Evolutionary conservation across 2,797 vertebrate genomes (phyloP).

Genomic region (Octomys mimax): DNA sequence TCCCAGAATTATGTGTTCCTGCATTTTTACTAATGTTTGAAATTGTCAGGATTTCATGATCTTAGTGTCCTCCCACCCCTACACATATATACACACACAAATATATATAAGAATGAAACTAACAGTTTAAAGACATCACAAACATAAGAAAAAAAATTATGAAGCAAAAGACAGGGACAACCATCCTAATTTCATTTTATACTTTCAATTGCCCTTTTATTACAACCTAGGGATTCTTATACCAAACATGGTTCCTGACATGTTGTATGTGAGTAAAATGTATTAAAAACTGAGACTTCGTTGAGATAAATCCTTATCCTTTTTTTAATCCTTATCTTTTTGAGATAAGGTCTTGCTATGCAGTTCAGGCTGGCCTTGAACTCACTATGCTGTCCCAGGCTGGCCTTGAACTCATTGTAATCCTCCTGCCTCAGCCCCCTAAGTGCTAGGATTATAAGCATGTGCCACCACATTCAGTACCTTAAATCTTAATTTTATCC

Average conservation of each 20-base stretch:
- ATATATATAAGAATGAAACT: not conserved
- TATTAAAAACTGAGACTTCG: slow-evolving; percentile 52
- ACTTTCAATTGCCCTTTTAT: slow-evolving; percentile 34
- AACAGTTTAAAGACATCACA: slow-evolving; percentile 57
- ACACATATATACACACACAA: not conserved
- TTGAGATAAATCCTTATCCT: not conserved
- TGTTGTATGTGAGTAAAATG: slow-evolving; percentile 22
- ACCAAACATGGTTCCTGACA: slow-evolving; percentile 37
- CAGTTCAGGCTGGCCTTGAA: not conserved
- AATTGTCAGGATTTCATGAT: not conserved
- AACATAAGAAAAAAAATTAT: slow-evolving; percentile 53
- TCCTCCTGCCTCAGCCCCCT: not conserved
- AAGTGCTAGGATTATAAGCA: not conserved
- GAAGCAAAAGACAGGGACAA: slow-evolving; percentile 19
- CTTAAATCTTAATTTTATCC: not conserved
- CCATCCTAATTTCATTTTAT: slow-evolving; percentile 18
- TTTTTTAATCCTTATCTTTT: not conserved
- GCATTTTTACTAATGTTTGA: slow-evolving; percentile 6
- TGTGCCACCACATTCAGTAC: not conserved
- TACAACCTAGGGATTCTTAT: slow-evolving; percentile 39
- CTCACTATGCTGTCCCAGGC: not conserved
- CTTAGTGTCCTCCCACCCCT: not conserved
- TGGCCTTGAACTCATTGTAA: not conserved
- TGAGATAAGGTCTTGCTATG: not conserved
- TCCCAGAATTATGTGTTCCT: not conserved